A percentile compares a stretch with the other conserved stretches of the same genome.
These are phyloP conservation scores for Archocentrus centrarchus DNA, from an alignment of 2,113 vertebrate species.

Conservation along the genomic window DNA sequence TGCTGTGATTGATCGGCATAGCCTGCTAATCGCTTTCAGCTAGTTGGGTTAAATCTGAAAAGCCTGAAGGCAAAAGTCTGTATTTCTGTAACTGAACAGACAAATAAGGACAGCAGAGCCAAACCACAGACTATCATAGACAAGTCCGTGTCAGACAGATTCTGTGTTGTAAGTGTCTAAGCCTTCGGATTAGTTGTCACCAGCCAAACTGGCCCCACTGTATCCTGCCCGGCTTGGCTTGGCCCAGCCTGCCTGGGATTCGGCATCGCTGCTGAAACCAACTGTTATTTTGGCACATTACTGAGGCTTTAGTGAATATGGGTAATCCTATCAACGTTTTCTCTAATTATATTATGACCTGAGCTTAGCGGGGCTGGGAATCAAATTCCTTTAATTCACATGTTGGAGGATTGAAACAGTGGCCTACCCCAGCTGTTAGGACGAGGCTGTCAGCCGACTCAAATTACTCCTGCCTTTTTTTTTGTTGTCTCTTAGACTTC, in stretches of 20 bases:
- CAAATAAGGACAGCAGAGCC: slow-evolving; percentile 19
- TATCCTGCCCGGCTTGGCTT: slow-evolving; percentile 20
- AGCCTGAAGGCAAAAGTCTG: slow-evolving; percentile 6
- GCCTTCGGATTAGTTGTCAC: slow-evolving; percentile 59
- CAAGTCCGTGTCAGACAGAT: slow-evolving; percentile 54
- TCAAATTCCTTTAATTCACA: slow-evolving; percentile 68
- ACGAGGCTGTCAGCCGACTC: slow-evolving; percentile 44
- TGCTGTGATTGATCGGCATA: slow-evolving; percentile 23
- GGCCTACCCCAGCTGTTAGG: slow-evolving; percentile 56
- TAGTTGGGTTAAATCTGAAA: slow-evolving; percentile 30
- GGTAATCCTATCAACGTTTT: slow-evolving; percentile 73
- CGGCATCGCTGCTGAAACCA: slow-evolving; percentile 52
- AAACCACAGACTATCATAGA: slow-evolving; percentile 37
- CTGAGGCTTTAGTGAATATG: slow-evolving; percentile 57
- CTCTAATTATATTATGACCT: slow-evolving; percentile 75
- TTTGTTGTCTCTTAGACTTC: slow-evolving; percentile 10
- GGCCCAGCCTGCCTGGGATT: slow-evolving; percentile 31
- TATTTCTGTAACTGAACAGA: background rate
- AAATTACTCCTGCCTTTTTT: slow-evolving; percentile 46
- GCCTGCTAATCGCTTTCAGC: slow-evolving; percentile 13
- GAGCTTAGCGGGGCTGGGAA: slow-evolving; percentile 58
- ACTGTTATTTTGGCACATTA: slow-evolving; percentile 75
- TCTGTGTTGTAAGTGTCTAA: slow-evolving; percentile 58
- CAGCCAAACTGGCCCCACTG: slow-evolving; percentile 49
- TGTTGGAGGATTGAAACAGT: slow-evolving; percentile 59